These are phyloP conservation scores for Rhodophaea formosa DNA, from an alignment of 2,888 invertebrate species.

Conservation along the genomic window DNA sequence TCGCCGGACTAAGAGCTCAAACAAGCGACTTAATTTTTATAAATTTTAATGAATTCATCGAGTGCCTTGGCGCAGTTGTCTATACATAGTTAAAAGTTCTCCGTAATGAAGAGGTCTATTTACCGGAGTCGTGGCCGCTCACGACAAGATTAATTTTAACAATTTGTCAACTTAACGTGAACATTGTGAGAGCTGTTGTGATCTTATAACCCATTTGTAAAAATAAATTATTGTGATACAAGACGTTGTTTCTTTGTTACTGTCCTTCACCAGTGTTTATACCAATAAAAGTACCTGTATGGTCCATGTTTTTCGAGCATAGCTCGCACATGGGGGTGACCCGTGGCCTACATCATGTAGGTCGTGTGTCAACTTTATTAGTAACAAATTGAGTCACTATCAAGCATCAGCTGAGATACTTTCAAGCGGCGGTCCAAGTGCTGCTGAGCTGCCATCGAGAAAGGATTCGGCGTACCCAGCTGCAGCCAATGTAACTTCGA, in stretches of 20 bases:
- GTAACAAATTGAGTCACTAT: no score
- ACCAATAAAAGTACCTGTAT: no score
- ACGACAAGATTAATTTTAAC: constrained; percentile 54
- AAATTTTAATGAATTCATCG: constrained; percentile 38
- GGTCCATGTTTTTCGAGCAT: no score
- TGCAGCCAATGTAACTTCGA: no score
- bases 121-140: constrained; percentile 46
- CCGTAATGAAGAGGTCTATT: constrained; percentile 38
- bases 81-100: constrained; percentile 32
- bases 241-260: constrained; percentile 40
- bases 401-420: no score
- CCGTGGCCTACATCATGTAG: no score
- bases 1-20: constrained; percentile 59
- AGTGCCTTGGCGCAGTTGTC: constrained; percentile 38
- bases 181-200: constrained; percentile 74
- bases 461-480: no score
- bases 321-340: no score
- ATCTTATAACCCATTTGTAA: constrained; percentile 77
- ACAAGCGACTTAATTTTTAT: constrained; percentile 55
- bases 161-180: constrained; percentile 58
- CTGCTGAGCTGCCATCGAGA: no score
- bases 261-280: neutral
- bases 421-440: no score
- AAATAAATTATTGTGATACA: constrained; percentile 82
- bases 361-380: no score